Conservation (phyloP, 2,797 vertebrate genomes). For the Crocidura indochinensis region DNA sequence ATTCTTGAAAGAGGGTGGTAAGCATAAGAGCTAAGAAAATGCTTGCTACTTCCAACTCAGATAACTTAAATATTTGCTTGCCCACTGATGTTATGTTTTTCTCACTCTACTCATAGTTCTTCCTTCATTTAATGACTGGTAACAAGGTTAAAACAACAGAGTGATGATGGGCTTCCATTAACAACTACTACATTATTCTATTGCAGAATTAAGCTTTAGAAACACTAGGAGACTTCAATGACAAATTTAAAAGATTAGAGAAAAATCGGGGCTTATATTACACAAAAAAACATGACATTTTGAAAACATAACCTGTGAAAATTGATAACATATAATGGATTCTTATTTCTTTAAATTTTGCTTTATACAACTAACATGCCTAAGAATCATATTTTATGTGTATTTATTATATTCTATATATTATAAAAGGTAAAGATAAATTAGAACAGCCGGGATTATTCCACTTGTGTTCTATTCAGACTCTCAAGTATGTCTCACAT, state of each 20-base stretch:
- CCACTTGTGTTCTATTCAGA: too few species aligned
- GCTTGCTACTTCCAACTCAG: neutral
- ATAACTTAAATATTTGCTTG: neutral
- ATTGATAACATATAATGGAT: neutral
- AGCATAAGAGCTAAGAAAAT: neutral
- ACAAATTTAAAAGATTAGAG: conserved; percentile 5
- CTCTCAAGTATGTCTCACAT: too few species aligned
- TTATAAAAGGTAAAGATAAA: too few species aligned
- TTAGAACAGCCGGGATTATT: too few species aligned
- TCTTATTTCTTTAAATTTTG: conserved; percentile 42
- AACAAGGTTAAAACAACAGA: conserved; percentile 17
- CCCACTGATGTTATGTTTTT: neutral
- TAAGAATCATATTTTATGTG: too few species aligned
- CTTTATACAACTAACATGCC: neutral
- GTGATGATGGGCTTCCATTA: neutral
- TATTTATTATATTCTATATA: too few species aligned
- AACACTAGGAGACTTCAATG: neutral
- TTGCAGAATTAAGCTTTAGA: neutral
- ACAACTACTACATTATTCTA: neutral
- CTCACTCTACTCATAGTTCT: neutral
- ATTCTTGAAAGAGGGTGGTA: neutral
- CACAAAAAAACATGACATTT: conserved; percentile 16
- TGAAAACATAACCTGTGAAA: neutral
- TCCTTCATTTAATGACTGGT: neutral
- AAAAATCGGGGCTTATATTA: neutral